A percentile compares a stretch with the other conserved stretches of the same genome.
Conservation (phyloP, 2,797 vertebrate species). For the Mastacembelus armatus region DNA sequence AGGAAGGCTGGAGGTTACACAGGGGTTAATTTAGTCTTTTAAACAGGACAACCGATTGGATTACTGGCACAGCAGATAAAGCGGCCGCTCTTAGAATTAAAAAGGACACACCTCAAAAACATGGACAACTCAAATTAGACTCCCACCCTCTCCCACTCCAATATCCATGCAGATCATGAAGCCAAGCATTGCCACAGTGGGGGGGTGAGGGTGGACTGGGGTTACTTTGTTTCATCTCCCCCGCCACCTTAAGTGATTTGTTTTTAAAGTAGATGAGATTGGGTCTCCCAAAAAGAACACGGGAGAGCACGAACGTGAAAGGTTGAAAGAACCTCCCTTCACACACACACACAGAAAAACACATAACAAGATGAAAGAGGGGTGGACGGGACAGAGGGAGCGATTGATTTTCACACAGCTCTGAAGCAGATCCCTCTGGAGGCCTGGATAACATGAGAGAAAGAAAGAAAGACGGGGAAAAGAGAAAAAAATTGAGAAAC, state of each 20-base stretch:
- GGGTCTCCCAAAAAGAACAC: constrained; percentile 64
- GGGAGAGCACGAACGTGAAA: constrained; percentile 48
- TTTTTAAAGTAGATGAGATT: constrained; percentile 68
- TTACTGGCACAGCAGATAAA: constrained; percentile 57
- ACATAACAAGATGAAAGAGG: constrained; percentile 67
- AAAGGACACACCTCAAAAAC: constrained; percentile 76
- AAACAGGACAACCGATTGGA: constrained; percentile 74
- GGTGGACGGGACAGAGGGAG: constrained; percentile 62
- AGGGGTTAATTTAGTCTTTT: constrained; percentile 80
- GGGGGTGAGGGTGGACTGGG: constrained; percentile 56
- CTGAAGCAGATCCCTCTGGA: constrained; percentile 76
- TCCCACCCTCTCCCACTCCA: constrained; percentile 12
- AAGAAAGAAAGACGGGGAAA: constrained; percentile 20
- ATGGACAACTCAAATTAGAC: constrained; percentile 47
- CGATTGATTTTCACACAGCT: constrained; percentile 83
- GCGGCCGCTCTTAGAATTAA: constrained; percentile 69
- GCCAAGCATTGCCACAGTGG: constrained; percentile 46
- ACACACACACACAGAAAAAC: constrained; percentile 37
- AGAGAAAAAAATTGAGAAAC: constrained; percentile 54
- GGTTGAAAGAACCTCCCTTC: constrained; percentile 42
- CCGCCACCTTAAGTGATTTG: constrained; percentile 60
- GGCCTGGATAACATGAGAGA: constrained; percentile 60
- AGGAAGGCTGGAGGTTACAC: constrained; percentile 67
- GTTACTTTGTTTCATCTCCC: constrained; percentile 64
- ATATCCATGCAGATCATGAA: constrained; percentile 74